Conservation (phyloP, 2,797 vertebrate species). For the Adrianichthys oophorus region DNA sequence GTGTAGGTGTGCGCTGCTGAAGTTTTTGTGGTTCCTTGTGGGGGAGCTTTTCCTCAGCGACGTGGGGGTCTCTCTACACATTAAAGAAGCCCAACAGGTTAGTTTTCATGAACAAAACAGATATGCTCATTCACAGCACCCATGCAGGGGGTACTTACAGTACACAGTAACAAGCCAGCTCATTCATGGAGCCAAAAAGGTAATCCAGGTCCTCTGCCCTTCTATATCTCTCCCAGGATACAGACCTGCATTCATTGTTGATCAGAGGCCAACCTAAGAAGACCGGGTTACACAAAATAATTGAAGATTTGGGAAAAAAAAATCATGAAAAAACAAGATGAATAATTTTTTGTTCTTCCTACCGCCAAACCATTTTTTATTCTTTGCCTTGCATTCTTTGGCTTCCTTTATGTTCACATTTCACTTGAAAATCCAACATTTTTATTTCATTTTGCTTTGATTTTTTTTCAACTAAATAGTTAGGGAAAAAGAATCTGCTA, state of each 20-base stretch:
- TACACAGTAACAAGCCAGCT: conserved; percentile 44
- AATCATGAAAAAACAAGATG: too few relatives aligned
- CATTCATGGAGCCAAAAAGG: conserved; percentile 28
- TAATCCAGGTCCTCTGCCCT: conserved; percentile 45
- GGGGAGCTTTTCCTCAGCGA: conserved; percentile 48
- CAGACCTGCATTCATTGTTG: conserved; percentile 26
- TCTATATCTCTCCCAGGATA: conserved; percentile 6
- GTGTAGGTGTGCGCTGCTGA: conserved; percentile 3
- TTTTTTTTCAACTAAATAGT: not conserved
- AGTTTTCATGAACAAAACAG: conserved; percentile 5
- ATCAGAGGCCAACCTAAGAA: conserved; percentile 41
- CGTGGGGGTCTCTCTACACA: conserved; percentile 35
- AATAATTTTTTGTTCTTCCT: too few relatives aligned
- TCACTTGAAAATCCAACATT: not conserved
- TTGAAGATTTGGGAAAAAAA: too few relatives aligned
- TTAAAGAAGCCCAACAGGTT: conserved; percentile 28
- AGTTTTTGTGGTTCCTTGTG: conserved; percentile 53
- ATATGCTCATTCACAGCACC: not conserved
- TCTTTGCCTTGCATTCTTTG: not conserved
- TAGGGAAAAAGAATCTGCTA: too few relatives aligned
- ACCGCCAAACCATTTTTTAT: too few relatives aligned
- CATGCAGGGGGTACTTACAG: conserved; percentile 24
- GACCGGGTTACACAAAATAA: conserved; percentile 20
- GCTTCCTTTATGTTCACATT: not conserved
- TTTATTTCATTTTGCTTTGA: not conserved